Base-by-base conservation (phyloP, 2,797 vertebrate genomes). In the Scolopax rusticola region DNA sequence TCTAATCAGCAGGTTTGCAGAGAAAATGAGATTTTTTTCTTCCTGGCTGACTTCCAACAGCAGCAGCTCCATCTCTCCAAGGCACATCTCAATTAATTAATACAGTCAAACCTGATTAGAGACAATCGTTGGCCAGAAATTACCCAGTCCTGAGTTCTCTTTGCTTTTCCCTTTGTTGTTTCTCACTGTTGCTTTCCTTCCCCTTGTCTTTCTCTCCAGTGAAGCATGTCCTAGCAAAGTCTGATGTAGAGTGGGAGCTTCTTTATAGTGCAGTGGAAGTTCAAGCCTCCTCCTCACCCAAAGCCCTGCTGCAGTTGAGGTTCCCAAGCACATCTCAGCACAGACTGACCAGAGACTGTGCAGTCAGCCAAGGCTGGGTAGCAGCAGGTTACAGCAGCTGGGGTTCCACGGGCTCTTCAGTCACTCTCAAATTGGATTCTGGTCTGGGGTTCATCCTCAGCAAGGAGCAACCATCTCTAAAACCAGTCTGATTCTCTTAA, bases 1-100 rank as follows among this genome's bases (percentile, higher is more conserved):
- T 51, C 45, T 75, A 59, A 90, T 93, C 94, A 93, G 81, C 84
- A 94, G 48, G 70, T 91, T 96, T 96, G 78, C 80, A 77, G 86
- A 92, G 92, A 94, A 97, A 95, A 97, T 95, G 51, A 96, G 68
- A 38, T 36, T 13, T 69, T 88, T 82, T 68, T n/a, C 47, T 86
- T 80, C 79, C 76, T 96, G 97, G 97, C 87, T 87, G 57, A 32
- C 71, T 95, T 97, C 97, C 97, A 96, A 3, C 41, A 74, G 89
- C 69, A 91, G 92, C 92, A 94, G 78, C 94, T 95, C 83, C 89
- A 20, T 20, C 89, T 93, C 93, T 97, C 68, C 48, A 86, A 95
- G 87, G 93, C 94, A 96, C 93, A 96, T 96, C 96, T 97, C 97
- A 96, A 97, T 97, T 97, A 97, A 96, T 97, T 96, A 96, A 97